Evolutionary conservation across 2,113 vertebrate genomes (phyloP).

Genomic region (Lampris incognitus): DNA sequence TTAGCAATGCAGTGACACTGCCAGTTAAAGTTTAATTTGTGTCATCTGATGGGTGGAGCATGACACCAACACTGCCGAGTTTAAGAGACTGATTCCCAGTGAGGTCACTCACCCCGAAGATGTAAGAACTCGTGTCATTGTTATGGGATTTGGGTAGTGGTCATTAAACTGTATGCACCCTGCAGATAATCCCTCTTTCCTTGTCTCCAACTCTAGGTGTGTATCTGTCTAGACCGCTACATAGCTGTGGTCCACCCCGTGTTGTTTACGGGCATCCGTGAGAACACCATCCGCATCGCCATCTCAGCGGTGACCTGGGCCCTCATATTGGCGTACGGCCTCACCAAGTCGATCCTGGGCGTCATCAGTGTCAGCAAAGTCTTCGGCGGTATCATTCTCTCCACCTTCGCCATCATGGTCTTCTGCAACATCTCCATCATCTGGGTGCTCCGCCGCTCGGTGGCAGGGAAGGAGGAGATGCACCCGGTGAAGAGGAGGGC

Average conservation of each 20-base stretch:
- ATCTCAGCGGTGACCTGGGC: constrained; percentile 69
- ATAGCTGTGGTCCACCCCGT: constrained; percentile 80
- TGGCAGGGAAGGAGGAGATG: constrained; percentile 78
- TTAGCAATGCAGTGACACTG: too few species aligned
- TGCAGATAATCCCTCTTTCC: neutral
- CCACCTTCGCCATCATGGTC: constrained; percentile 78
- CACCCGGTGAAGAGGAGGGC: constrained; percentile 82
- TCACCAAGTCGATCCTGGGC: constrained; percentile 68
- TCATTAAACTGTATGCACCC: neutral
- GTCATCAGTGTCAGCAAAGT: constrained; percentile 47
- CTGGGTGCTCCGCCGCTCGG: constrained; percentile 78
- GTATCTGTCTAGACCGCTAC: constrained; percentile 82
- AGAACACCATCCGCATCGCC: constrained; percentile 66
- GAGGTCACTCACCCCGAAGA: too few species aligned
- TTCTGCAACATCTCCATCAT: constrained; percentile 82
- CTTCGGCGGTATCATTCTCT: constrained; percentile 78
- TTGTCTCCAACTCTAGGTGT: constrained; percentile 56
- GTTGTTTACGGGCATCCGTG: constrained; percentile 66
- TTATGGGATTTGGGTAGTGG: too few species aligned
- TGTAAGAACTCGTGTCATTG: too few species aligned
- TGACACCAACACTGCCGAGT: too few species aligned
- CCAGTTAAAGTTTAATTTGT: too few species aligned
- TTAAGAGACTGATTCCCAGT: too few species aligned
- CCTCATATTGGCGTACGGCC: constrained; percentile 63
- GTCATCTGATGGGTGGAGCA: too few species aligned